Evolutionary conservation across 2,797 vertebrate genomes (phyloP).

Genomic region (Aselliscus stoliczkanus): DNA sequence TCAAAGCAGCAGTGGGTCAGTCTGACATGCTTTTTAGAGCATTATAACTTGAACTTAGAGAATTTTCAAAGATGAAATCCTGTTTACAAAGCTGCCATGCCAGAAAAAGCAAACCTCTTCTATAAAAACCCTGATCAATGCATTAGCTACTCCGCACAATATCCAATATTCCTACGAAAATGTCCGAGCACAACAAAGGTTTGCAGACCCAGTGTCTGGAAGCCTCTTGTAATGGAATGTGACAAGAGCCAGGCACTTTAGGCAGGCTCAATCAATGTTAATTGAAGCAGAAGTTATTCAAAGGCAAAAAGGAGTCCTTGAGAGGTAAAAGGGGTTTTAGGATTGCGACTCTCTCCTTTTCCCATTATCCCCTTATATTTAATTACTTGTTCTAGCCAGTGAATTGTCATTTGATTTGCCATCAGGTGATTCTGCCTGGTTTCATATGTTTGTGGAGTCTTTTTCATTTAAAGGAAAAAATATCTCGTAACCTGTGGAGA

Average conservation of each 20-base stretch:
- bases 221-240: slow-evolving; percentile 55
- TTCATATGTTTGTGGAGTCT: not conserved
- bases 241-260: slow-evolving; percentile 55
- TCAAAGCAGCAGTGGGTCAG: slow-evolving; percentile 29
- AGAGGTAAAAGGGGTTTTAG: not conserved
- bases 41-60: slow-evolving; percentile 46
- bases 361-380: slow-evolving; percentile 58
- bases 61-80: slow-evolving; percentile 34
- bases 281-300: slow-evolving; percentile 64
- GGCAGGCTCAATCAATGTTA: slow-evolving; percentile 58
- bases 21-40: slow-evolving; percentile 52
- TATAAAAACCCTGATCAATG: not conserved
- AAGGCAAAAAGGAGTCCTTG: slow-evolving; percentile 59
- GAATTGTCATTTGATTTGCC: slow-evolving; percentile 48
- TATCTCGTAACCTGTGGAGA: not conserved
- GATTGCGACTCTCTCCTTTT: slow-evolving; percentile 25
- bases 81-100: not conserved
- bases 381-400: slow-evolving; percentile 39
- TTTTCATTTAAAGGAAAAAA: slow-evolving; percentile 38
- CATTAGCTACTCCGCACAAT: not conserved
- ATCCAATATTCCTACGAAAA: slow-evolving; percentile 37
- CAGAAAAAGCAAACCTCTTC: slow-evolving; percentile 38
- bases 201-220: not conserved
- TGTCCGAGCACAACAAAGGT: slow-evolving; percentile 18
- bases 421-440: slow-evolving; percentile 16